Percentiles rank a stretch among this genome's conserved stretches.
Evolutionary conservation across 2,888 invertebrate species (phyloP).

Genomic region (Tricholauxania praeusta): DNA sequence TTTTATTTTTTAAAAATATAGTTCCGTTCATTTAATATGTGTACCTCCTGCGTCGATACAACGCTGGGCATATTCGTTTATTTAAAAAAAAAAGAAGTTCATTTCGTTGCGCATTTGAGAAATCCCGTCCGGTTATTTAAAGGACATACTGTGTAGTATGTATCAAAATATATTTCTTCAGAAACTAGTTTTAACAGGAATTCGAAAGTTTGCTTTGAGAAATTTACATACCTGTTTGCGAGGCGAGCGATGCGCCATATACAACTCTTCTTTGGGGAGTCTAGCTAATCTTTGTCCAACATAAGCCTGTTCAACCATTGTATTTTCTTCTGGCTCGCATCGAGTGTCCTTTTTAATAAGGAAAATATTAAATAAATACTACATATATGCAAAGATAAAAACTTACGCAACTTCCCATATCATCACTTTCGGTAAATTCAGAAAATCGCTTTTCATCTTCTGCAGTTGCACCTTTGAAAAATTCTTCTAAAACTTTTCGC

Average conservation of each 20-base stretch:
- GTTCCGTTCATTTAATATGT: too few species aligned
- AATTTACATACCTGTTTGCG: constrained; percentile 57
- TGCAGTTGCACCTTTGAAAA: constrained; percentile 81
- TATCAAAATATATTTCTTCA: background rate
- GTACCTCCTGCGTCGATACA: too few species aligned
- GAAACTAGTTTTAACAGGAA: background rate
- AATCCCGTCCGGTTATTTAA: background rate
- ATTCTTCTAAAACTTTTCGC: constrained; percentile 90
- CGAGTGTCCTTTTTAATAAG: constrained; percentile 54
- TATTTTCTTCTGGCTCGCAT: constrained; percentile 54
- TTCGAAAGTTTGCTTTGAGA: too few species aligned
- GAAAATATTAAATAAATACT: constrained; percentile 10
- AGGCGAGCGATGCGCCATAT: constrained; percentile 64
- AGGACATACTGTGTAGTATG: background rate
- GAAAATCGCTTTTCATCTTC: constrained; percentile 69
- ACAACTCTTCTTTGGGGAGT: constrained; percentile 66
- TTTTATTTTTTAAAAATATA: too few species aligned
- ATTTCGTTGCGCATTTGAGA: too few species aligned
- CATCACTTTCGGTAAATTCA: constrained; percentile 65
- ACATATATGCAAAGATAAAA: background rate
- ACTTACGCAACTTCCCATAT: constrained; percentile 63
- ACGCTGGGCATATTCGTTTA: too few species aligned
- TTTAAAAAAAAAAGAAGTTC: too few species aligned
- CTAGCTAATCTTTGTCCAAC: constrained; percentile 68
- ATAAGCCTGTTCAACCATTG: constrained; percentile 64